Conservation (phyloP, 2,113 vertebrate species). For the Daboia siamensis region DNA sequence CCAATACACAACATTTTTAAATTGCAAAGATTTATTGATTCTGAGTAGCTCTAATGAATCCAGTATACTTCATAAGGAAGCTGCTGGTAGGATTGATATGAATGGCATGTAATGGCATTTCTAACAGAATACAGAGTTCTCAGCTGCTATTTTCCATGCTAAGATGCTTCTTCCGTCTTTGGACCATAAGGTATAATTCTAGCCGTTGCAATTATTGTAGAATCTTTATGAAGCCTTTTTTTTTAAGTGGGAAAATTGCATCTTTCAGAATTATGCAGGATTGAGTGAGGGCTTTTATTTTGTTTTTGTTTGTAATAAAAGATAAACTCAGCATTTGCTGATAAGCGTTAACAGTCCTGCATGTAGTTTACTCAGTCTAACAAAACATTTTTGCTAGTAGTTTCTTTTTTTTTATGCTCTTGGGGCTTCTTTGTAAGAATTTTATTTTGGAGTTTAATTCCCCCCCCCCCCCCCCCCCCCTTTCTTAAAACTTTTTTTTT, state of each 20-base stretch:
- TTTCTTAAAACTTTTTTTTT: too few species aligned
- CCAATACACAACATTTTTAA: background rate
- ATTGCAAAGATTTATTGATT: background rate
- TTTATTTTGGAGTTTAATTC: background rate
- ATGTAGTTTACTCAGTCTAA: background rate
- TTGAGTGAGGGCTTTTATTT: background rate
- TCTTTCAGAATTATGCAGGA: background rate
- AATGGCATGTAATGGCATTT: background rate
- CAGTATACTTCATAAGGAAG: background rate
- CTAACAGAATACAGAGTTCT: background rate
- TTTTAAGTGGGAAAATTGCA: background rate
- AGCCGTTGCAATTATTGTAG: background rate
- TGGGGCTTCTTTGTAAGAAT: background rate
- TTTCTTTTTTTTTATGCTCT: background rate
- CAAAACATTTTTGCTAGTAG: background rate
- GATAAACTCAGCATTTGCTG: background rate
- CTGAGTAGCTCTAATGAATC: background rate
- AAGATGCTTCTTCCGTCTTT: background rate
- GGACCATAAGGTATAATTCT: background rate
- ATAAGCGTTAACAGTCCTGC: background rate
- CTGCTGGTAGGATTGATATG: background rate
- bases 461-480: too few species aligned
- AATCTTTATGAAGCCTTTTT: background rate
- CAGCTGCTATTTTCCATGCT: background rate
- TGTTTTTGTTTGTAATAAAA: background rate